Base-by-base conservation (phyloP, 2,113 vertebrate species). In the Ptilonorhynchus violaceus region DNA sequence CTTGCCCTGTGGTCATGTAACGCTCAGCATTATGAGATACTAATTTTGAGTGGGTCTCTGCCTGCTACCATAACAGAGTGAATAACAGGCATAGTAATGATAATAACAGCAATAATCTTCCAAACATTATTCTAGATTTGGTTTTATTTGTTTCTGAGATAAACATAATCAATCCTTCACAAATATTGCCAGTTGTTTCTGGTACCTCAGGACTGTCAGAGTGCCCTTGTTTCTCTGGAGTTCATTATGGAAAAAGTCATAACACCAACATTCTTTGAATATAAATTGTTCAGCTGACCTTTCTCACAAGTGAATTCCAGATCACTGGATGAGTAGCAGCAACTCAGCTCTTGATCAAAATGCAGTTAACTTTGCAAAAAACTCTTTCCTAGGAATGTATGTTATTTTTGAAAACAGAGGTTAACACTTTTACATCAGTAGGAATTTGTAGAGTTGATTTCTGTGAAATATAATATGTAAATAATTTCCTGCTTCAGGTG, bases 261-360 rank as follows among this genome's bases (percentile, higher is more conserved):
- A 67, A 41, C 15, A 28, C 37, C 37, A 63, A 59, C 16, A 44
- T 28, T 68, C 41, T 86, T 63, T 76, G 69, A 91, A 82, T 91
- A 60, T 23, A 89, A 92, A 97, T 85, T 56, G 47, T 87, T 94
- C 72, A 25, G 15, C 31, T 96, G 85, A 94, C 87, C 73, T 94
- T 95, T 95, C n/a, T 82, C 44, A 58, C 17, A 68, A 72, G 37
- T 22, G 58, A 91, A 64, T 72, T 76, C 53, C 62, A 91, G 80
- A 85, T 23, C 0, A 6, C 42, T 76, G 69, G 78, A 56, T 64
- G 83, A 88, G 49, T 53, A 73, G 37, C 28, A 13, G 60, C 25
- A 67, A 74, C 66, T 81, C 68, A 91, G 60, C 52, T 85, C 46
- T 69, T 46, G 53, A 39, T 69, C 46, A 78, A 84, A 84, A 78